These are phyloP conservation scores for Lasioglossum calceatum DNA, from an alignment of 2,888 invertebrate genomes.

Conservation along the genomic window DNA sequence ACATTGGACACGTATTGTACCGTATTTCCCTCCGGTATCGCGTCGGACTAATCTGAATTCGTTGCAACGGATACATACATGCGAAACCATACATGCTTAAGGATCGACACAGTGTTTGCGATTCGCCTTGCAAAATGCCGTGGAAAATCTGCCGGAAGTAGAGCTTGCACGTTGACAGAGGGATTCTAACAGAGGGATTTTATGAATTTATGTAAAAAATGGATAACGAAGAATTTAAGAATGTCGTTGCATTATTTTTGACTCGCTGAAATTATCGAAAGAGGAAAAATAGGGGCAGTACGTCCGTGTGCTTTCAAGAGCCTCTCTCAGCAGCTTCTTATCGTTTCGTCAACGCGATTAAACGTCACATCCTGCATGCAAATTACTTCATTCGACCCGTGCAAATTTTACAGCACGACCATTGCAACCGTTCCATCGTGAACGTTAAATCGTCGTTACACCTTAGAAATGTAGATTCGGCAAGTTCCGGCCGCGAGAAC, in stretches of 20 bases:
- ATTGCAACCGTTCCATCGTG: constrained; percentile 30
- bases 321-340: background rate
- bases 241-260: no score
- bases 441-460: constrained; percentile 42
- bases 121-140: background rate
- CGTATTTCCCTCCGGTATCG: constrained; percentile 47
- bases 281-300: background rate
- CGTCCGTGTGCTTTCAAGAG: constrained; percentile 1
- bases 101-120: constrained; percentile 3
- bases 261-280: no score
- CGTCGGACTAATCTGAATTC: constrained; percentile 50
- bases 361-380: constrained; percentile 62
- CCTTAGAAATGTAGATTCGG: constrained; percentile 32
- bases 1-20: constrained; percentile 56
- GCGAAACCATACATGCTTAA: constrained; percentile 34
- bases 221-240: background rate
- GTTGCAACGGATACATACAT: constrained; percentile 37
- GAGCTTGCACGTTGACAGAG: background rate
- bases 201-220: no score
- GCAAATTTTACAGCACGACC: constrained; percentile 60
- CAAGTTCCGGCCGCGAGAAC: constrained; percentile 16
- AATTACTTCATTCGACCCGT: constrained; percentile 56
- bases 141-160: background rate
- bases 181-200: background rate
- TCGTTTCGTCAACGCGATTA: constrained; percentile 41